Evolutionary conservation across 1,140 invertebrate species (phyloP).

Genomic region (Brevipalpus yothersi): DNA sequence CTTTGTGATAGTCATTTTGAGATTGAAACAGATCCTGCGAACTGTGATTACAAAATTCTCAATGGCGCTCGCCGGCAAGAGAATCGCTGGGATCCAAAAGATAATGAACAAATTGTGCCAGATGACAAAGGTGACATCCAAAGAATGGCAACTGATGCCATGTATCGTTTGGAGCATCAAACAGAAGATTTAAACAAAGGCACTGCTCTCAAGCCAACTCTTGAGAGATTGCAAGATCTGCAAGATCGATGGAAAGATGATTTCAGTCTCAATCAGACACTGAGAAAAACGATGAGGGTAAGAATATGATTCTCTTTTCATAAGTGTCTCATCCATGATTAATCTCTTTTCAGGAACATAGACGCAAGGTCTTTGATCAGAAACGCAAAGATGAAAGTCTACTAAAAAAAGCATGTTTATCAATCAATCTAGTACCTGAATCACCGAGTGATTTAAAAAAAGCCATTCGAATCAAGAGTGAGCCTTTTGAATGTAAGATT

Average conservation of each 20-base stretch:
- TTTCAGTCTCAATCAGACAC: slow-evolving; percentile 56
- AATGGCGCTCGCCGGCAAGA: slow-evolving; percentile 85
- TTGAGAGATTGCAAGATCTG: slow-evolving; percentile 44
- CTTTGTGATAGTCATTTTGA: slow-evolving; percentile 91
- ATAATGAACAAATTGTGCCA: slow-evolving; percentile 62
- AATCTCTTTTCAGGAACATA: neutral
- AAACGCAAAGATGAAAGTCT: slow-evolving; percentile 18
- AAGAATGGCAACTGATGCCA: slow-evolving; percentile 70
- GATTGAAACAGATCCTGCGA: slow-evolving; percentile 98
- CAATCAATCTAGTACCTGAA: slow-evolving; percentile 32
- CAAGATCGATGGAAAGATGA: slow-evolving; percentile 54
- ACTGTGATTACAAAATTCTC: slow-evolving; percentile 87
- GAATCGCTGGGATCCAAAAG: slow-evolving; percentile 85
- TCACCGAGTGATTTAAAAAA: neutral
- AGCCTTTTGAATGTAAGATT: neutral
- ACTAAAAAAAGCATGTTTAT: slow-evolving; percentile 46
- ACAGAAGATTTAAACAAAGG: slow-evolving; percentile 46
- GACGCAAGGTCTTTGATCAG: neutral
- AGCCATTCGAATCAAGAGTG: neutral
- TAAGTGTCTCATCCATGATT: neutral
- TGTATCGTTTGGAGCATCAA: slow-evolving; percentile 83
- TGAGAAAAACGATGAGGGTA: slow-evolving; percentile 61
- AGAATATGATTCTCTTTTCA: slow-evolving; percentile 9
- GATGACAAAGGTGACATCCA: slow-evolving; percentile 60
- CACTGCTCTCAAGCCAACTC: slow-evolving; percentile 36